Evolutionary conservation across 2,888 invertebrate genomes (phyloP), one percentile per base, ranked within the genome.

Genomic region (Kryphioiulus occultus): DNA sequence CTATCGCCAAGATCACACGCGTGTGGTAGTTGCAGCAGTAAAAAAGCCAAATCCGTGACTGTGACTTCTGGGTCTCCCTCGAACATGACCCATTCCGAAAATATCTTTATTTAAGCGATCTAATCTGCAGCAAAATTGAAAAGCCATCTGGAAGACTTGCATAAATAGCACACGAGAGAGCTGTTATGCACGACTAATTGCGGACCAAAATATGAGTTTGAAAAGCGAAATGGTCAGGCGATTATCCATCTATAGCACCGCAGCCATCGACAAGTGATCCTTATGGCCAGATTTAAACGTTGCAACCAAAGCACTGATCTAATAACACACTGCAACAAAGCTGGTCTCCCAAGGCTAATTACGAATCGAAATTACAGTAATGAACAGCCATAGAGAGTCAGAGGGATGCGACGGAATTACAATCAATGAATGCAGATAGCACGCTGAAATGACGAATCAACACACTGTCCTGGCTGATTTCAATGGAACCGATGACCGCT

Each of bases 271-370:
- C 68, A 26, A 68, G 68, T 26, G 68, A 68, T 68, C 68, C 68
- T 68, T 2, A 68, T 68, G 68, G 68, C 68, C 68, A 68, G 68
- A 68, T 68, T 68, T 68, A 68, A 68, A 68, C 68, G 68, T 68
- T 68, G 68, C 68, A 68, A 12, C 68, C 68, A 68, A 68, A 26
- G 68, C 68, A 68, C 68, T 68, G 68, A 68, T 68, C 68, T 68
- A 68, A 68, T 68, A 68, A 68, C 68, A 68, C 68, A 68, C 68
- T 10, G 26, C 68, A 68, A 68, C 68, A 68, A 68, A 26, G 68
- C 68, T 68, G 68, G 68, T 68, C 68, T 68, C 68, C n/a, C 68
- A 68, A 68, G 68, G 68, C 68, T 68, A 68, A 68, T 68, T 68
- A 68, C 68, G 26, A 22, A 68, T 68, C 68, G 68, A 68, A 68